Evolutionary conservation across 1,140 invertebrate genomes (phyloP), one percentile per base, ranked within the genome.

Genomic region (Dinoponera quadriceps): DNA sequence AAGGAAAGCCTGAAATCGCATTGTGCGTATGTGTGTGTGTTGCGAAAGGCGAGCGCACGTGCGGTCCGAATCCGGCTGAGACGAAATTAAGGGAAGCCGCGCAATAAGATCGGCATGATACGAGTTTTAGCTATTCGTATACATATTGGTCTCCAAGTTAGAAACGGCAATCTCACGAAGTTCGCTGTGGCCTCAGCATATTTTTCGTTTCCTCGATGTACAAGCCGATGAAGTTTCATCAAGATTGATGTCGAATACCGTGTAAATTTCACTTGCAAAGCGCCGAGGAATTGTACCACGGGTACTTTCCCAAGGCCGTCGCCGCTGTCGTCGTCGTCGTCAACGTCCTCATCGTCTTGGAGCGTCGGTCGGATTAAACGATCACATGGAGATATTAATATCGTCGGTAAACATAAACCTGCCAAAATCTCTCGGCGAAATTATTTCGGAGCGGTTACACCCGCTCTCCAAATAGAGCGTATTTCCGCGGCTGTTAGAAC

Each of bases 261-360:
- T 69, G 69, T 80, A 44, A 57, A 69, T 69, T 80, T 71, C 27
- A 69, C 65, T 80, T 80, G 51, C 65, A 69, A 80, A 80, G 69
- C 25, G 66, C 29, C 38, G 33, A 44, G 75, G 54, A 71, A 59
- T 71, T 80, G 65, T 69, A 33, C 38, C 65, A n/a, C 25, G 29
- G 65, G 25, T 80, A 69, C 57, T 27, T 25, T 69, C 22, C 33
- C 74, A 77, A 77, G 74, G 62, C 25, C 25, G 51, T 51, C n/a
- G 33, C 27, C 22, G 22, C 57, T 48, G 48, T 9, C 38, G 38
- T 7, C 38, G 38, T 44, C 38, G 0, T 44, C 38, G 38, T 9
- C 38, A 9, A 9, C 11, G 11, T 1, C 9, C 4, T 44, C 38
- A 9, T 9, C 38, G 38, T 33, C 29, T 2, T 33, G 2, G 29